A percentile compares a stretch with the other conserved stretches of the same genome.
Evolutionary conservation across 2,888 invertebrate species (phyloP).

Genomic region (Dryomyza anilis): DNA sequence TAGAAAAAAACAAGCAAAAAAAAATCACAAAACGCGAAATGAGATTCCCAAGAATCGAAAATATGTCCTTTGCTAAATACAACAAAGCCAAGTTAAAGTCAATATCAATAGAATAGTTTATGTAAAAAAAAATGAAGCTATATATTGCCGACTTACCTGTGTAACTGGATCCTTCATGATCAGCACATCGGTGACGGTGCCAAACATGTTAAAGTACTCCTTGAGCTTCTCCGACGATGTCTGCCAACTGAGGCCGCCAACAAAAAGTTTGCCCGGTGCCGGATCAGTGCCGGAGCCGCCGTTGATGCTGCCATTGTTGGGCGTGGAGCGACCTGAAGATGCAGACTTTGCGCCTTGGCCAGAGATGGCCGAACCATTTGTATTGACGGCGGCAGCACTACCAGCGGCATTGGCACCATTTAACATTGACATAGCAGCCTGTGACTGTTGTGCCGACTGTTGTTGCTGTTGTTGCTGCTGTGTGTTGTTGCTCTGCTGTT

Average conservation of each 20-base stretch:
- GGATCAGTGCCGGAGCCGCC: conserved; percentile 66
- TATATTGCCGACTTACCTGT: conserved; percentile 69
- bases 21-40: too few relatives aligned
- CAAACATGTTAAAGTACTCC: conserved; percentile 92
- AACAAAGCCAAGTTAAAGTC: neutral
- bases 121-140: neutral
- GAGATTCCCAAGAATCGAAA: too few relatives aligned
- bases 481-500: conserved; percentile 35
- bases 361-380: conserved; percentile 28
- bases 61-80: too few relatives aligned
- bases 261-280: conserved; percentile 86
- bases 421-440: conserved; percentile 37
- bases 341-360: conserved; percentile 61
- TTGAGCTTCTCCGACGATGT: conserved; percentile 90
- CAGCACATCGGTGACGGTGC: conserved; percentile 86
- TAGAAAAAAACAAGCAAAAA: neutral
- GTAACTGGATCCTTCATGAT: conserved; percentile 95
- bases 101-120: neutral
- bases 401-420: conserved; percentile 37
- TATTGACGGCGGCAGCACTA: conserved; percentile 27
- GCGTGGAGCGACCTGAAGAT: conserved; percentile 79
- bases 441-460: conserved; percentile 62
- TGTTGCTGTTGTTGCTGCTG: conserved; percentile 48
- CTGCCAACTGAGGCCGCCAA: conserved; percentile 92
- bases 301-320: conserved; percentile 63